Evolutionary conservation across 2,113 vertebrate species (phyloP).

Genomic region (Misgurnus mizolepis): DNA sequence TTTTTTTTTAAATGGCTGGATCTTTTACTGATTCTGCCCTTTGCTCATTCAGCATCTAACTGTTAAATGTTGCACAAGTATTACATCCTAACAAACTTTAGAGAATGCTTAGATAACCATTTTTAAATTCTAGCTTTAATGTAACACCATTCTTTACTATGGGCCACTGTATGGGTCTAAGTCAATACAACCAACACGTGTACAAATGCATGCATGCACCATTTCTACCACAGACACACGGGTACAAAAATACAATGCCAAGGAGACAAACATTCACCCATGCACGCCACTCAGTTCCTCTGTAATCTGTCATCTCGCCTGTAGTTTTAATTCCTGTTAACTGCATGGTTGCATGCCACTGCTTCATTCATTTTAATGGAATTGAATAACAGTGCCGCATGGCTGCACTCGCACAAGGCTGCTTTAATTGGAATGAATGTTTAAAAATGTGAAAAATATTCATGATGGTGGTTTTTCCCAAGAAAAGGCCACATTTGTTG

Average conservation of each 20-base stretch:
- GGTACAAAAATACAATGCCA: conserved; percentile 48
- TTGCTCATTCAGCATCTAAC: too few species aligned
- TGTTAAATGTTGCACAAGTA: too few species aligned
- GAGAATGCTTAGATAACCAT: neutral
- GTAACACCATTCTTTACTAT: neutral
- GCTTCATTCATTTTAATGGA: conserved; percentile 80
- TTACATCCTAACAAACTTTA: too few species aligned
- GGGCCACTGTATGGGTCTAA: neutral
- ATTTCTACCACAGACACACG: conserved; percentile 16
- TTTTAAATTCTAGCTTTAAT: neutral
- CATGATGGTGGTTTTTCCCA: conserved; percentile 57
- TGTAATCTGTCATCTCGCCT: conserved; percentile 80
- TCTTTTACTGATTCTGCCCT: neutral
- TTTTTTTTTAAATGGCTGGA: neutral
- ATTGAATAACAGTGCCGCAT: conserved; percentile 80
- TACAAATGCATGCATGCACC: conserved; percentile 30
- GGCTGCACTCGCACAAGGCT: conserved; percentile 72
- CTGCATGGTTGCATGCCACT: conserved; percentile 77
- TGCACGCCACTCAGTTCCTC: conserved; percentile 59
- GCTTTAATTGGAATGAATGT: conserved; percentile 78
- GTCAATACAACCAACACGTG: neutral
- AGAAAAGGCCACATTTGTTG: conserved; percentile 56
- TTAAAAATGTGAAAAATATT: conserved; percentile 61
- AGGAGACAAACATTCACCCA: conserved; percentile 37
- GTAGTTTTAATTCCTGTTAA: conserved; percentile 83